Conservation (phyloP, 2,113 vertebrate species). For the Arenaria interpres region DNA sequence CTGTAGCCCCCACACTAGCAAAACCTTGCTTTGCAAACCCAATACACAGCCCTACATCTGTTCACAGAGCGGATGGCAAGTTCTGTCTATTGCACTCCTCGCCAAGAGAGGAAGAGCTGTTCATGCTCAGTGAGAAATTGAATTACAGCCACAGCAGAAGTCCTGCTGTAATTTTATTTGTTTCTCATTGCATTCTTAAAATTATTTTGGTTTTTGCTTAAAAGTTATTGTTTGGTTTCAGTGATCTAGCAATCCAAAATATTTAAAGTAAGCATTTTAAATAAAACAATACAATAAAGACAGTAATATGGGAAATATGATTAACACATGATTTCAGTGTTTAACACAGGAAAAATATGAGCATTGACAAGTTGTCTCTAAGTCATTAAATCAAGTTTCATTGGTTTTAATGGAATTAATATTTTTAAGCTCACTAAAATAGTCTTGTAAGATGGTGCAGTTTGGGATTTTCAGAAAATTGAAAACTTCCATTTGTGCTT, state of each 20-base stretch:
- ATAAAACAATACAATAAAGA: neutral
- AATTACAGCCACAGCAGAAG: neutral
- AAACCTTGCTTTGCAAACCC: neutral
- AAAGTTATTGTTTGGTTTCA: neutral
- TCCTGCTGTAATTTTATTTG: neutral
- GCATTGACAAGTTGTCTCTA: neutral
- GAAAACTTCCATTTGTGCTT: neutral
- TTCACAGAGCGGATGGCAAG: neutral
- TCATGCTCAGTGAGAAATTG: neutral
- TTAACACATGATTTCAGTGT: neutral
- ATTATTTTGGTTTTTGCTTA: neutral
- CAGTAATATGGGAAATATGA: neutral
- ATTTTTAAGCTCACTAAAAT: neutral
- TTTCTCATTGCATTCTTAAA: neutral
- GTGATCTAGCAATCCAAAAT: neutral
- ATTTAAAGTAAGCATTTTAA: neutral
- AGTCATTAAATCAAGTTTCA: neutral
- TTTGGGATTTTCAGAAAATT: neutral
- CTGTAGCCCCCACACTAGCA: neutral
- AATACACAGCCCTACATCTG: neutral
- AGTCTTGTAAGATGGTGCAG: neutral
- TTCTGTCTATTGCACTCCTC: fast-evolving
- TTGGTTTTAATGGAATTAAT: neutral
- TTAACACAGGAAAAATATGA: neutral
- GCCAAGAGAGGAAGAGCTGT: neutral